These are phyloP conservation scores for Paraplagusia blochii DNA, from an alignment of 2,113 vertebrate species.

Conservation along the genomic window DNA sequence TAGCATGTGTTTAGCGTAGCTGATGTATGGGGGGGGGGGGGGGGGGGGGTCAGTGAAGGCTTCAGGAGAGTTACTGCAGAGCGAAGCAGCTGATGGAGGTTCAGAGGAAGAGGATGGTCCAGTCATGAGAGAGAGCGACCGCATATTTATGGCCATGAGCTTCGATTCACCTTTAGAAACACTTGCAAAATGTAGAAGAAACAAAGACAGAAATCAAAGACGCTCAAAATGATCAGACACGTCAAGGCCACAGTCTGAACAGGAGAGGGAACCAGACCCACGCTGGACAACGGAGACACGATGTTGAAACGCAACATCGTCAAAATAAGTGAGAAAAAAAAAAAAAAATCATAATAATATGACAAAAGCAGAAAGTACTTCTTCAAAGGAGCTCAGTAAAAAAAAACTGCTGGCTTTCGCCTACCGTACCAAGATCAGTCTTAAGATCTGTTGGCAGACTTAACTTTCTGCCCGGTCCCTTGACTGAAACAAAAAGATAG, in stretches of 20 bases:
- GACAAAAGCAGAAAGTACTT: constrained; percentile 64
- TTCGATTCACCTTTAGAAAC: constrained; percentile 75
- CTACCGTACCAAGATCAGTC: constrained; percentile 99
- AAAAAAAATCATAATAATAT: constrained; percentile 52
- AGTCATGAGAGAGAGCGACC: constrained; percentile 60
- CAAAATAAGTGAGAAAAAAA: constrained; percentile 21
- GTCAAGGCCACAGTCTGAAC: constrained; percentile 43
- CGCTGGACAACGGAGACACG: constrained; percentile 32
- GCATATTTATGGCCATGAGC: constrained; percentile 67
- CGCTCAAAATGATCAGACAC: constrained; percentile 49
- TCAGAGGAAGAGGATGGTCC: constrained; percentile 65
- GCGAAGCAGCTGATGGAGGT: constrained; percentile 60
- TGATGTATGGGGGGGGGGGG: constrained; percentile 25
- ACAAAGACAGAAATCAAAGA: constrained; percentile 43
- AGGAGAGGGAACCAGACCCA: constrained; percentile 50
- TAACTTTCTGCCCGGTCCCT: constrained; percentile 98
- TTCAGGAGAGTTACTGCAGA: constrained; percentile 57
- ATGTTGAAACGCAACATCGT: no score
- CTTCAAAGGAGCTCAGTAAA: constrained; percentile 45
- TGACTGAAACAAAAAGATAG: constrained; percentile 99
- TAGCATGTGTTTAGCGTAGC: constrained; percentile 18
- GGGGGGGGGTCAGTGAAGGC: constrained; percentile 34
- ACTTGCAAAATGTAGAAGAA: constrained; percentile 81
- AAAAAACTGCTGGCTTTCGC: constrained; percentile 88
- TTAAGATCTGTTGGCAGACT: constrained; percentile 99